Conservation (phyloP, 2,888 invertebrate genomes). For the Cataglyphis altisquamis region DNA sequence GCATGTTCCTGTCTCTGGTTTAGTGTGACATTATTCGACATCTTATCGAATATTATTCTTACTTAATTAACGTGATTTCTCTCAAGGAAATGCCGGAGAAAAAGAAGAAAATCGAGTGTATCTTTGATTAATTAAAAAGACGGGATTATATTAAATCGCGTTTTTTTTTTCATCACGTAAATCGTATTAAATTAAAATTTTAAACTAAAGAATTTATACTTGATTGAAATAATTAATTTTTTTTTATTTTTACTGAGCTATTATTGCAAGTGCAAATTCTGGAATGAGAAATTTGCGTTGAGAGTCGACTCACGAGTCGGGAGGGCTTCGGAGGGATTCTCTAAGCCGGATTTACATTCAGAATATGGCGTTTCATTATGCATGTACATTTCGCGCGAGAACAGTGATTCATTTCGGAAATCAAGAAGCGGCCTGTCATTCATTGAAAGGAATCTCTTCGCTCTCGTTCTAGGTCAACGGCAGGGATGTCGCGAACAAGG, state of each 20-base stretch:
- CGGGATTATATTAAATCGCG: neutral
- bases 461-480: conserved; percentile 87
- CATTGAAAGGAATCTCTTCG: conserved; percentile 9
- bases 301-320: conserved; percentile 28
- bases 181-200: neutral
- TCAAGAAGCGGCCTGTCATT: conserved; percentile 34
- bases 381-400: conserved; percentile 45
- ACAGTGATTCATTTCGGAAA: conserved; percentile 45
- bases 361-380: conserved; percentile 39
- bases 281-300: conserved; percentile 36
- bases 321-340: conserved; percentile 7
- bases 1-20: neutral
- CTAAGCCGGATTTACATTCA: conserved; percentile 47
- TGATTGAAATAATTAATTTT: neutral
- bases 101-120: neutral
- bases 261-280: conserved; percentile 39
- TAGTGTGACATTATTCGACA: conserved; percentile 9
- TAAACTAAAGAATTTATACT: neutral
- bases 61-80: neutral
- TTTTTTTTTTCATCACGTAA: neutral
- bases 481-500: conserved; percentile 88
- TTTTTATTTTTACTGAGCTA: neutral
- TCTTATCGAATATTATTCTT: conserved; percentile 14
- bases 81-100: neutral
- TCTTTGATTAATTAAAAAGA: conserved; percentile 4